Base-by-base conservation (phyloP, 2,888 invertebrate genomes). In the Ischnura elegans region DNA sequence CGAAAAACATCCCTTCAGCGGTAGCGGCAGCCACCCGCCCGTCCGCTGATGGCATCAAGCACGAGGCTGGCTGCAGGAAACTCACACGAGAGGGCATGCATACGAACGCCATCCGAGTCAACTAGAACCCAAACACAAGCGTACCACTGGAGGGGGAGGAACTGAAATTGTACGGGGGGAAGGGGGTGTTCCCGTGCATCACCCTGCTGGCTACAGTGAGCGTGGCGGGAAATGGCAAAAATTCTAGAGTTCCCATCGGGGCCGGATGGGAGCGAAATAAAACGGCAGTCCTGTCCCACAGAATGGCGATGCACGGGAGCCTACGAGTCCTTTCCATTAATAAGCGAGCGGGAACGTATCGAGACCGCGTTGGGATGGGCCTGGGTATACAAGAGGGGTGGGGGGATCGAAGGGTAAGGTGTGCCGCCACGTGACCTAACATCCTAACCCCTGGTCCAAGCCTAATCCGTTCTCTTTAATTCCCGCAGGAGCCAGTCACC, bases 21-120 rank as follows among this genome's bases (percentile, higher is more conserved):
- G n/a, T 36, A 16, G 29, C 76, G 29, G 13, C 76, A 29, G 29
- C 76, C 10, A n/a, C 61, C n/a, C 61, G 61, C 36, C 76, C 25
- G 76, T 76, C 36, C 76, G 36, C 76, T 76, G 76, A 76, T 76
- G 76, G 76, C 76, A 76, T 76, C 76, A 76, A 76, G 76, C 36
- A 76, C 76, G 76, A 76, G 76, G n/a, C 76, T 6, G 10, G 36
- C 76, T 76, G 8, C 29, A 76, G 36, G 29, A 76, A 29, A 36
- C 76, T 36, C 76, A n/a, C 76, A 76, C 76, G 76, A 76, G 36
- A 29, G 36, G 10, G 29, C 76, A 36, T 10, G 76, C 76, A 36
- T 36, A 76, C 76, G 76, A 36, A 76, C 36, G 16, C 76, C n/a
- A 61, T 25, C 76, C 6, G n/a, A 16, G 29, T 36, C 76, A 76